Evolutionary conservation across 2,888 invertebrate genomes (phyloP).

Genomic region (Gnatocerus cornutus): DNA sequence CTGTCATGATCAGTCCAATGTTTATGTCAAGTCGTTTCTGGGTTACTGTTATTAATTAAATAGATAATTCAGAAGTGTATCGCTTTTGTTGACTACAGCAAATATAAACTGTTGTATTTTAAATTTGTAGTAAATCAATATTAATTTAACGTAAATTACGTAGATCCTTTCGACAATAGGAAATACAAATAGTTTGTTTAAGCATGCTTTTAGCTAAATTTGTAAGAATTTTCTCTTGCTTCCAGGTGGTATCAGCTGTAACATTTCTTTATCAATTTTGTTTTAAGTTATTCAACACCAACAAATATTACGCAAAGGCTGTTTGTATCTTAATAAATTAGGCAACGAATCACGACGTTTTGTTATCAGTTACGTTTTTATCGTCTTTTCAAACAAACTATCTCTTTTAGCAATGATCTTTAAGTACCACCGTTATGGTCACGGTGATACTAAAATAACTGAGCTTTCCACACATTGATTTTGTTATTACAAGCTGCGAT

Average conservation of each 20-base stretch:
- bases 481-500: too few relatives aligned
- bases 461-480: too few relatives aligned
- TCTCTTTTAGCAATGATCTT: not conserved
- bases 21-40: too few relatives aligned
- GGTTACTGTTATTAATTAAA: too few relatives aligned
- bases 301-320: constrained; percentile 35
- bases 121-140: too few relatives aligned
- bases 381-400: not conserved
- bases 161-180: too few relatives aligned
- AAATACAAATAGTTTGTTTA: too few relatives aligned
- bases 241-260: not conserved
- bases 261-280: constrained; percentile 30
- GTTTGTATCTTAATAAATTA: constrained; percentile 34
- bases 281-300: constrained; percentile 9
- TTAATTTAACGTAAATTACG: too few relatives aligned
- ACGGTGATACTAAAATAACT: too few relatives aligned
- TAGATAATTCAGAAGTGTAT: not conserved
- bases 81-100: not conserved
- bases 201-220: not conserved
- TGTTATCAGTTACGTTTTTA: constrained; percentile 9
- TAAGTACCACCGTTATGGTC: too few relatives aligned
- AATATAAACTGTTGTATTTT: too few relatives aligned
- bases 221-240: not conserved
- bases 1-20: too few relatives aligned
- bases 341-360: constrained; percentile 16